Conservation (phyloP, 30 jellyfish, hydroid and myxozoan genomes). For the Phacellophora camtschatica region DNA sequence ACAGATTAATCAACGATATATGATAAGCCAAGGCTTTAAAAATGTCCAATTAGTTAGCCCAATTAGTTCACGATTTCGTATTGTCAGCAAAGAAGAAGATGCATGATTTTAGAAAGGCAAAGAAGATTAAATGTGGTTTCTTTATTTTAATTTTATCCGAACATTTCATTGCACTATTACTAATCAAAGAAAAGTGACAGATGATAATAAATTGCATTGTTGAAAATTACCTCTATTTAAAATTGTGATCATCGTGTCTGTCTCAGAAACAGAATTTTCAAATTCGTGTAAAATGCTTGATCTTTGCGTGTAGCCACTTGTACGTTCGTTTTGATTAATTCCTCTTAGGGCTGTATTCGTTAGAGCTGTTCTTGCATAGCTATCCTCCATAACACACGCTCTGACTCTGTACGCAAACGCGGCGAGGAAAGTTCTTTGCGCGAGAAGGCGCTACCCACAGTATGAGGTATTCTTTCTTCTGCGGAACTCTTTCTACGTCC, state of each 20-base stretch:
- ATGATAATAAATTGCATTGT: conserved; percentile 34
- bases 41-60: not conserved
- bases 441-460: conserved; percentile 49
- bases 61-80: no score
- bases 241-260: conserved; percentile 70
- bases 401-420: no score
- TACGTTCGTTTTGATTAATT: conserved; percentile 49
- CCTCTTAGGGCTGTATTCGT: conserved; percentile 41
- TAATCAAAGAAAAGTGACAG: not conserved
- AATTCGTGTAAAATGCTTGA: conserved; percentile 65
- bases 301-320: conserved; percentile 55
- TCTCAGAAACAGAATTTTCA: conserved; percentile 72
- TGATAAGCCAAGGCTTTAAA: not conserved
- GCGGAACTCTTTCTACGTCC: conserved; percentile 71
- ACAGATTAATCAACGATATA: not conserved
- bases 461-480: conserved; percentile 47
- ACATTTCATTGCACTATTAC: no score
- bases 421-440: not conserved
- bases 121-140: no score
- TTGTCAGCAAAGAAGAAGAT: no score
- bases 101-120: no score
- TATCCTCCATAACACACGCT: conserved; percentile 72
- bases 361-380: conserved; percentile 27
- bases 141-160: no score
- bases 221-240: conserved; percentile 75